phyloP scores from a whole-genome alignment of 1,140 invertebrate species.

The Magallana ariakensis region DNA sequence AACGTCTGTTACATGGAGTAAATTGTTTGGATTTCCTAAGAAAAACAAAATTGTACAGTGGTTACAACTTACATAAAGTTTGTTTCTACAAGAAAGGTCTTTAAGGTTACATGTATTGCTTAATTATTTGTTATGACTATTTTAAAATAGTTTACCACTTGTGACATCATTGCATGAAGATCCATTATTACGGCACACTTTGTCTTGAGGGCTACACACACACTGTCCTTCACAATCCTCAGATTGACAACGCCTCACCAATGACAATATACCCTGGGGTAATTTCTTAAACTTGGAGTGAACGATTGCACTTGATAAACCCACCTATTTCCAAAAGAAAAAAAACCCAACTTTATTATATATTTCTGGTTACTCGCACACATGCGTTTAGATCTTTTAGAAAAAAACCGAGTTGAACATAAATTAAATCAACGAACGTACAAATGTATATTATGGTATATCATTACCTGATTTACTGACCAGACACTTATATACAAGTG shows the following conservation, averaged over 20 bases:
- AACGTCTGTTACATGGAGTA: neutral
- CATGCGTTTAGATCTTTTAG: neutral
- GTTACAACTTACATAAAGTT: neutral
- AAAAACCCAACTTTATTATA: neutral
- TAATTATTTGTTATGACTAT: neutral
- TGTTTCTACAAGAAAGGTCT: neutral
- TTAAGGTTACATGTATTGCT: neutral
- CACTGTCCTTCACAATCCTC: constrained; percentile 62
- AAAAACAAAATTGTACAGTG: neutral
- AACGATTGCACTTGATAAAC: constrained; percentile 55
- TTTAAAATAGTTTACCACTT: neutral
- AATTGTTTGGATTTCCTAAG: constrained; percentile 23
- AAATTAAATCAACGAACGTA: neutral
- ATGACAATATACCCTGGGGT: constrained; percentile 42
- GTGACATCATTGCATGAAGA: constrained; percentile 26
- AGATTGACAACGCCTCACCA: constrained; percentile 53
- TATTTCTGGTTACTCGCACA: too few species aligned
- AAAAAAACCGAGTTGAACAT: neutral
- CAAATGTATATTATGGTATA: neutral
- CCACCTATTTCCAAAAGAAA: constrained; percentile 52
- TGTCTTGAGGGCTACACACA: constrained; percentile 56
- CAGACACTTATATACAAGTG: constrained; percentile 57
- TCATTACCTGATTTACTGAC: constrained; percentile 59
- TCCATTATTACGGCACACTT: constrained; percentile 43
- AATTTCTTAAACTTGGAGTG: constrained; percentile 51